Conservation (phyloP, 2,888 invertebrate species). For the Lottia scabra region DNA sequence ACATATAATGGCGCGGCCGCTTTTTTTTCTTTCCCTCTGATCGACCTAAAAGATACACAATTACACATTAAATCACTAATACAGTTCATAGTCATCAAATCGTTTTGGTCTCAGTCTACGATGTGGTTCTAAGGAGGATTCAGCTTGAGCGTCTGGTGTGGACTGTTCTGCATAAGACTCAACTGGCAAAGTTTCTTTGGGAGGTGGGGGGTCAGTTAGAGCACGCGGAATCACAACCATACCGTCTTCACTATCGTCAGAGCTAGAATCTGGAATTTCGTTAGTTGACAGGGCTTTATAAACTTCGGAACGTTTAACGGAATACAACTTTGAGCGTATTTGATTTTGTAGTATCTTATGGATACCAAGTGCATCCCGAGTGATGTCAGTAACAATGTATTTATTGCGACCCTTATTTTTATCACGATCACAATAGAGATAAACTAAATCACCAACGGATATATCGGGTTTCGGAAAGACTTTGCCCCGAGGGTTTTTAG, state of each 20-base stretch:
- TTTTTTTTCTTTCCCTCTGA: no score
- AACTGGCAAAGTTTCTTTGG: no score
- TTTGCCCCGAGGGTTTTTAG: background rate
- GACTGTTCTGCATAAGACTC: background rate
- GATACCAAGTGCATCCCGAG: background rate
- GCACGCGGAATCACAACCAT: background rate
- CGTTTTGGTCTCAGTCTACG: no score
- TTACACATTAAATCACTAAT: no score
- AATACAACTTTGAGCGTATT: background rate
- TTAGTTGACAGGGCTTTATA: background rate
- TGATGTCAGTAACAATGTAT: background rate
- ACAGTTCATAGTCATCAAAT: no score
- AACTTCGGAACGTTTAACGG: background rate
- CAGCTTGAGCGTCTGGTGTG: no score
- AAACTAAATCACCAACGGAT: background rate
- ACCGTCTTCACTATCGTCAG: background rate
- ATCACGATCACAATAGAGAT: background rate
- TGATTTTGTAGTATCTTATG: background rate
- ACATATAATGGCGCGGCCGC: no score
- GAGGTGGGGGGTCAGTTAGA: background rate
- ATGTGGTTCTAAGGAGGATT: no score
- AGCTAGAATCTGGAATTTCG: background rate
- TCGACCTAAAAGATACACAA: no score
- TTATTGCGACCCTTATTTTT: background rate
- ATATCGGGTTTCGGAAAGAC: background rate